Evolutionary conservation across 2,113 vertebrate genomes (phyloP), one percentile per base, ranked within the genome.

Genomic region (Trogon surrucura): DNA sequence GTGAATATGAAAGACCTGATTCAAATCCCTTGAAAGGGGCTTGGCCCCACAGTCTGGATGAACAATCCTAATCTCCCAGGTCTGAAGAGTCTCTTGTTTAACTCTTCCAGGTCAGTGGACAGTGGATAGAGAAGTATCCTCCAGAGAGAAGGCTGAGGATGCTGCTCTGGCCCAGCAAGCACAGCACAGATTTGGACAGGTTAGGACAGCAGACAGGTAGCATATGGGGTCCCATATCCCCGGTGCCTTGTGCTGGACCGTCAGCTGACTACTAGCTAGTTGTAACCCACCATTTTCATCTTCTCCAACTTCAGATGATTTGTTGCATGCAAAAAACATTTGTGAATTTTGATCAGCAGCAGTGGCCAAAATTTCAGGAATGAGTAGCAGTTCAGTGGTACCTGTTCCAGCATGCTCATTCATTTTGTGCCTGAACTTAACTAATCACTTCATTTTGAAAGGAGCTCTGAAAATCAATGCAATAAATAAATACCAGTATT

Each of bases 401-500:
- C 67, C 66, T 57, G 11, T 82, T 89, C 71, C 50, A 53, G 38
- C 22, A 26, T 6, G 27, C 22, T 82, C 44, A 9, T 64, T 92
- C 38, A 51, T 82, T 94, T 82, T 83, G 27, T 34, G 25, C 56
- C 73, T 88, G 50, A 61, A 34, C 73, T 87, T 88, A 82, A 83
- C 36, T 36, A 66, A 91, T 88, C 9, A 16, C 70, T 74, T 85
- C 22, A n/a, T 65, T 93, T 81, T 72, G 64, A 85, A 96, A 80
- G 65, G 48, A 81, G 29, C 34, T 71, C 80, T 84, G 73, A 89
- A 92, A 93, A 94, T 64, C 91, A 89, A 85, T 91, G 62, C 44
- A 77, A 70, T 90, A 73, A 91, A 75, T 88, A 89, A 91, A 93
- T 62, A 77, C 6, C 62, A 36, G 58, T 83, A 65, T 82, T 73